Conservation (phyloP, 1,140 invertebrate species). For the Ceratosolen solmsi region DNA sequence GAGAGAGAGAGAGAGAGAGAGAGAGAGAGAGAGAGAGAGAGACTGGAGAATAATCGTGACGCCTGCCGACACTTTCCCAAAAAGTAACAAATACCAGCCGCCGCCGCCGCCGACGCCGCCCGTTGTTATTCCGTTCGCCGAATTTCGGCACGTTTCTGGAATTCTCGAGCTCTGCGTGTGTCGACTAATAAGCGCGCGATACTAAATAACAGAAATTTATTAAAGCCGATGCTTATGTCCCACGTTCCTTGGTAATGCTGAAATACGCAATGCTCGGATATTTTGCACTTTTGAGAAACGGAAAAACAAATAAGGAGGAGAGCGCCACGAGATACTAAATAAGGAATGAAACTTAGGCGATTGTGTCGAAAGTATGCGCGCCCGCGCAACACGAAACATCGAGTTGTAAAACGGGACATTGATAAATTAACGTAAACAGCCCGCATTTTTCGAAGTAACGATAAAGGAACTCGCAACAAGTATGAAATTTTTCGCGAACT, state of each 20-base stretch:
- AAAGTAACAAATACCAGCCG: not conserved
- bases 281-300: too few species aligned
- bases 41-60: not conserved
- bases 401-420: not conserved
- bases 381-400: not conserved
- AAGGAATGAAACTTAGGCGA: not conserved
- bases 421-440: not conserved
- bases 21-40: too few species aligned
- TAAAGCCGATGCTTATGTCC: not conserved
- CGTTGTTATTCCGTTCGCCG: not conserved
- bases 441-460: not conserved
- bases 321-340: not conserved
- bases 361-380: not conserved
- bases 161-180: not conserved
- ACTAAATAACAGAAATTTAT: slow-evolving; percentile 19
- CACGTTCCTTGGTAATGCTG: not conserved
- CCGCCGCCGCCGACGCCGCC: not conserved
- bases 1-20: too few species aligned
- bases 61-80: not conserved
- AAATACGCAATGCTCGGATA: too few species aligned
- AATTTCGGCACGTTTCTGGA: slow-evolving; percentile 6
- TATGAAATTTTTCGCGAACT: not conserved
- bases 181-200: not conserved
- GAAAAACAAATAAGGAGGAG: not conserved
- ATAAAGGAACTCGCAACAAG: not conserved